phyloP scores from a whole-genome alignment of 2,113 vertebrate species.

The Phainopepla nitens region DNA sequence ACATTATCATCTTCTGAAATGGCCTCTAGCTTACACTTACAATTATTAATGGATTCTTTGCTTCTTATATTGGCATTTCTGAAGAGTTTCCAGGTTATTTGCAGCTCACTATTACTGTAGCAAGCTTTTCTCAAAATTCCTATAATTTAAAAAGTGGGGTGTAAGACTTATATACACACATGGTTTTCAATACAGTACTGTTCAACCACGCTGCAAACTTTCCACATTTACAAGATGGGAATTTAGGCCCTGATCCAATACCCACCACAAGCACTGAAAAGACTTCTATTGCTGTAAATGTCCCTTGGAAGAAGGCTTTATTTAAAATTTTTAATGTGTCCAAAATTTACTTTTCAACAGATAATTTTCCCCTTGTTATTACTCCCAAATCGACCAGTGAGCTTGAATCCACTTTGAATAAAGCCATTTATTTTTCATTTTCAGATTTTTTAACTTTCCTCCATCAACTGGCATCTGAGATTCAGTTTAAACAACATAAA shows the following conservation, averaged over 20 bases:
- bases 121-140: conserved; percentile 42
- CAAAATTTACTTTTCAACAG: conserved; percentile 53
- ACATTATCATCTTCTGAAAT: not conserved
- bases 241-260: conserved; percentile 56
- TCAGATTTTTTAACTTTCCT: conserved; percentile 6
- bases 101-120: not conserved
- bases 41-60: conserved; percentile 27
- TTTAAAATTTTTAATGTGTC: conserved; percentile 8
- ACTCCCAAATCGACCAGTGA: not conserved
- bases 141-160: conserved; percentile 50
- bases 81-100: conserved; percentile 51
- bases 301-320: conserved; percentile 35
- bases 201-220: conserved; percentile 21
- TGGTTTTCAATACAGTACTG: conserved; percentile 28
- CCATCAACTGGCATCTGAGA: not conserved
- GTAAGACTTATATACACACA: not conserved
- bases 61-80: conserved; percentile 15
- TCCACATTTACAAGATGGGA: conserved; percentile 60
- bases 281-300: conserved; percentile 44
- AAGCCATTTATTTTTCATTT: conserved; percentile 39
- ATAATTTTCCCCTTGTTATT: conserved; percentile 47
- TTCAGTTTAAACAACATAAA: conserved; percentile 1
- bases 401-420: conserved; percentile 17
- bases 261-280: conserved; percentile 48
- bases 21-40: not conserved